Base-by-base conservation (phyloP, 2,113 vertebrate genomes). In the Indicator maculatus region DNA sequence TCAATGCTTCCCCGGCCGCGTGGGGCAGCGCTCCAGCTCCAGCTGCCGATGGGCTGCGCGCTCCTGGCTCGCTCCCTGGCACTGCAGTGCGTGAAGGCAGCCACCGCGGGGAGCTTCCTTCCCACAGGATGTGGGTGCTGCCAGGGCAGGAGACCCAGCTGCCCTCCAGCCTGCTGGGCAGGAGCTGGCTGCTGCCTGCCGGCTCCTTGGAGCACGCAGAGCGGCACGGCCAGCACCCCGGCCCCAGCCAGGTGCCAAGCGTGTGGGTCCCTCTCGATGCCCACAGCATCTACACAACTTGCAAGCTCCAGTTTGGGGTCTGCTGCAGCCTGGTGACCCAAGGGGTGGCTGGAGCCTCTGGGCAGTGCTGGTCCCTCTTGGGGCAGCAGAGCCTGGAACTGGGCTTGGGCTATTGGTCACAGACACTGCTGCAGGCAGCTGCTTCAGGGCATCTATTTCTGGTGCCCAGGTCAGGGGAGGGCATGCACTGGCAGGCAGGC, bases 71-170 rank as follows among this genome's bases (percentile, higher is more conserved):
- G 1, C 24, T 71, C 24, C 55, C 4, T 3, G 38, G 66, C 81
- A 14, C 5, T 93, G 90, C 85, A 88, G 93, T 88, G 83, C 2
- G 59, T 24, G 88, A 8, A 31, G 12, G 70, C 85, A 28, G 76
- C 93, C 96, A 41, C 88, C 2, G 8, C 5, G 69, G 72, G 92
- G 96, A 94, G 92, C 90, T 83, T 93, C 76, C 56, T 6, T 6
- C 79, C 95, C 26, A 1, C 39, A 4, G 87, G 55, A 86, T 3
- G 60, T 2, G 2, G 56, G 45, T 17, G 71, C 47, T 23, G 77
- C 55, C 44, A 41, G 63, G 71, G 45, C 60, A 31, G 11, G 33
- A 23, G 14, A 12, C 33, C 13, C 5, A 0, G 58, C 30, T 64
- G 66, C 44, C 61, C 80, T 60, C 85, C 26, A 8, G 26, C 4